Conservation (phyloP, 2,888 invertebrate species). For the Eristalinus sepulchralis region DNA sequence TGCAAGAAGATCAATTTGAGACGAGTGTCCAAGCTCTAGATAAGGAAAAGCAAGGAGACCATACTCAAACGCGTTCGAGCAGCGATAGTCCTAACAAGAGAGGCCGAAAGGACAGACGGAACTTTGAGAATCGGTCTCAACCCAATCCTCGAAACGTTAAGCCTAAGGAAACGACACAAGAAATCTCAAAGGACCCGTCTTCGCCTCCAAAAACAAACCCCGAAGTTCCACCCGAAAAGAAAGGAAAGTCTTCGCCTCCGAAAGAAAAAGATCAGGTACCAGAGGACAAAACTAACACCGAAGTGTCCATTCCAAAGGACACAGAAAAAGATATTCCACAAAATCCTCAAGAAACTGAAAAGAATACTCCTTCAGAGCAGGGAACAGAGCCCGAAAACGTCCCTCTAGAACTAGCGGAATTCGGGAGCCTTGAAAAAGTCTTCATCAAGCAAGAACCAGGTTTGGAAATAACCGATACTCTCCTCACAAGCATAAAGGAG, state of each 20-base stretch:
- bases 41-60: neutral
- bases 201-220: neutral
- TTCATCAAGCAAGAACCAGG: neutral
- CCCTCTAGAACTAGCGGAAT: neutral
- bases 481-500: neutral
- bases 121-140: neutral
- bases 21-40: neutral
- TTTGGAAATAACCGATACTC: neutral
- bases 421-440: neutral
- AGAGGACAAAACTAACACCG: no score
- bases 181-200: neutral
- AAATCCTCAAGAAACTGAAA: neutral
- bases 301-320: no score
- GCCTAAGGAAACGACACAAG: neutral
- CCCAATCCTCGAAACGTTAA: neutral
- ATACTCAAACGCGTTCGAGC: neutral
- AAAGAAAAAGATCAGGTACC: neutral
- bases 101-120: neutral
- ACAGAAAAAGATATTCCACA: neutral
- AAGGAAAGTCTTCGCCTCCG: neutral
- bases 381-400: neutral
- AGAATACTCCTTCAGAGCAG: neutral
- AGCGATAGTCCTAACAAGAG: neutral
- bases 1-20: neutral
- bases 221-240: no score